These are phyloP conservation scores for Pristiophorus japonicus DNA, from an alignment of 2,113 vertebrate species.

Conservation along the genomic window DNA sequence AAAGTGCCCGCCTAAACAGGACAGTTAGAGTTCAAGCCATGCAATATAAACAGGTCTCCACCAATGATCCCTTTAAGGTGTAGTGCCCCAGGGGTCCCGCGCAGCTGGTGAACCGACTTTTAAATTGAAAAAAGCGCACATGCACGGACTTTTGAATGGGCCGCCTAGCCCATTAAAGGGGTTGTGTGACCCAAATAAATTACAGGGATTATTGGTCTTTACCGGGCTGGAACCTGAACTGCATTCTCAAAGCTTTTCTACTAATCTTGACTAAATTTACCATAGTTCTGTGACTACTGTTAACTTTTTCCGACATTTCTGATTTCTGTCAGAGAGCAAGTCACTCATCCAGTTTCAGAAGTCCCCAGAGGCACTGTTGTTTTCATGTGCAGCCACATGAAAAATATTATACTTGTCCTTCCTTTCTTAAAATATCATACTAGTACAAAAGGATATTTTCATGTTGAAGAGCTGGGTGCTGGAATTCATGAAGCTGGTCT, in stretches of 20 bases:
- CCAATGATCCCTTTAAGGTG: too few relatives aligned
- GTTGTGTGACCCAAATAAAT: too few relatives aligned
- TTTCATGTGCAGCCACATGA: constrained; percentile 4
- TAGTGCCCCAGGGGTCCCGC: too few relatives aligned
- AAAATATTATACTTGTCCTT: too few relatives aligned
- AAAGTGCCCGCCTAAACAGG: neutral
- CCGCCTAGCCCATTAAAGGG: too few relatives aligned
- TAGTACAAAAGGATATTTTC: neutral
- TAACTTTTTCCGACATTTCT: neutral
- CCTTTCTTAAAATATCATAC: neutral
- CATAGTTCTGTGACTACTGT: neutral
- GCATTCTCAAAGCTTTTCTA: neutral
- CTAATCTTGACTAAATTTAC: neutral
- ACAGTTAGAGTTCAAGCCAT: neutral
- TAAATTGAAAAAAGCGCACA: too few relatives aligned
- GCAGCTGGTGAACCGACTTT: too few relatives aligned
- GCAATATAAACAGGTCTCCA: neutral
- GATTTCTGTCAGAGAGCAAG: neutral
- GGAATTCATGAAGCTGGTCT: neutral
- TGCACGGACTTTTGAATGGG: too few relatives aligned
- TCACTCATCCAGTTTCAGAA: neutral
- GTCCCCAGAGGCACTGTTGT: neutral
- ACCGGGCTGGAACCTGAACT: neutral
- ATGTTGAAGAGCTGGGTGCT: neutral
- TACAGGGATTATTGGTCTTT: neutral